phyloP scores from a whole-genome alignment of 2,797 vertebrate species.

The Sebastolobus alascanus region DNA sequence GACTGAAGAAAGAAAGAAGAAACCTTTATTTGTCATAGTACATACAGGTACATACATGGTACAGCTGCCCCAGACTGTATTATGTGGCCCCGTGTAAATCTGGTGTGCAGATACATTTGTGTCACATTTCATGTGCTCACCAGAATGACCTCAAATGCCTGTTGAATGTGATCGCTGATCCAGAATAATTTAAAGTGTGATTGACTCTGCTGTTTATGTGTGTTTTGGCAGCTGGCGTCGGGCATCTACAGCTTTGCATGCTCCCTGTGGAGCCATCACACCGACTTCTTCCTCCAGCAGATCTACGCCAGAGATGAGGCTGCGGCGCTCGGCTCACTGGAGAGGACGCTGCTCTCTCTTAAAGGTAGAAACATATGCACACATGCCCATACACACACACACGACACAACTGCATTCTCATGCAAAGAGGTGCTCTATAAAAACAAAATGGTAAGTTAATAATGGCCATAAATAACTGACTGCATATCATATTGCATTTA shows the following conservation, averaged over 20 bases:
- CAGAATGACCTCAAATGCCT: conserved; percentile 14
- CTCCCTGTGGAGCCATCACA: conserved; percentile 98
- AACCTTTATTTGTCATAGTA: too few species aligned
- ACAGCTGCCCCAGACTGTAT: too few species aligned
- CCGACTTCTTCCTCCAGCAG: conserved; percentile 94
- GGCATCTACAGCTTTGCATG: conserved; percentile 96
- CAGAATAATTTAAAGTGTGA: conserved; percentile 44
- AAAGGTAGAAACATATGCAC: conserved; percentile 88
- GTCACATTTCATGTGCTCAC: conserved; percentile 8
- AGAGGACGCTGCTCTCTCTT: conserved; percentile 93
- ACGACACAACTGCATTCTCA: not conserved
- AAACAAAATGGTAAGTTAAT: not conserved
- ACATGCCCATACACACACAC: not conserved
- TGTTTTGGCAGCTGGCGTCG: conserved; percentile 90
- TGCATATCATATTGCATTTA: not conserved
- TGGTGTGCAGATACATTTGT: not conserved
- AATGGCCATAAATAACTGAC: not conserved
- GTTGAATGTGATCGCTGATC: conserved; percentile 16
- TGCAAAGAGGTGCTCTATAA: conserved; percentile 1
- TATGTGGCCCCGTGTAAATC: too few species aligned
- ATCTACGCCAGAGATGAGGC: conserved; percentile 88
- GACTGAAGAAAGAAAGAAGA: not conserved
- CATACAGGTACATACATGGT: too few species aligned
- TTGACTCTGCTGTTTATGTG: conserved; percentile 50
- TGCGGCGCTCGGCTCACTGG: conserved; percentile 90